phyloP scores from a whole-genome alignment of 2,888 invertebrate species.

The Drosophila robusta region DNA sequence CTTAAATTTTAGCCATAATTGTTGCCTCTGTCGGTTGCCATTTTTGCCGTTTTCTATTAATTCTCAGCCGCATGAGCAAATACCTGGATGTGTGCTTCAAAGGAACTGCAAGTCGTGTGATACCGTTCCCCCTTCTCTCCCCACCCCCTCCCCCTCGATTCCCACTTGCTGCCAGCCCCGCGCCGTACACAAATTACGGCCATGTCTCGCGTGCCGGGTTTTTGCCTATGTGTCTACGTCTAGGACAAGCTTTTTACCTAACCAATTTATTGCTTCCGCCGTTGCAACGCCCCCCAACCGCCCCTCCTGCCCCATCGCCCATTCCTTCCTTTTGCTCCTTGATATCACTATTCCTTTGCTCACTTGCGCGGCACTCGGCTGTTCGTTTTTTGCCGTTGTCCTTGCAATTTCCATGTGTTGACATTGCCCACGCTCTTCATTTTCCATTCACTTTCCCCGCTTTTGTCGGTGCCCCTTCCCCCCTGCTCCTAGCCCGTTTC shows the following conservation, averaged over 20 bases:
- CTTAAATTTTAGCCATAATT: constrained; percentile 34
- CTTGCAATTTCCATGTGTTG: constrained; percentile 77
- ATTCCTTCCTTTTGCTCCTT: constrained; percentile 2
- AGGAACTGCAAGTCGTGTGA: constrained; percentile 34
- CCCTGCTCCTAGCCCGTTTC: constrained; percentile 3
- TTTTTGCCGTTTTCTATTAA: constrained; percentile 52
- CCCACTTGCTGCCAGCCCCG: neutral
- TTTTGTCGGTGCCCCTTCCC: constrained; percentile 44
- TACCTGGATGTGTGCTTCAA: constrained; percentile 38
- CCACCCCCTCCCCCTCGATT: neutral
- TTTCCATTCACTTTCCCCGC: constrained; percentile 42
- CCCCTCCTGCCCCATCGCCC: neutral
- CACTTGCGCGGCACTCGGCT: constrained; percentile 3
- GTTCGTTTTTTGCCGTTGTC: constrained; percentile 63
- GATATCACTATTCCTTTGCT: constrained; percentile 7
- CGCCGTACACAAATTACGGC: constrained; percentile 52
- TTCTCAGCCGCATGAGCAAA: constrained; percentile 58
- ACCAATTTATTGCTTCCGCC: constrained; percentile 78
- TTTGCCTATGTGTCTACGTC: constrained; percentile 65
- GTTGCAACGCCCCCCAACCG: constrained; percentile 9
- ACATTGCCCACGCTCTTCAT: constrained; percentile 58
- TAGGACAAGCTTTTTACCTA: constrained; percentile 77
- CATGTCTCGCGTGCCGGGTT: constrained; percentile 64
- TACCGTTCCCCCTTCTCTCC: neutral
- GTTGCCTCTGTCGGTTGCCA: constrained; percentile 15